phyloP scores from a whole-genome alignment of 64 coral and sea anemone genomes.

The Actinia tenebrosa region DNA sequence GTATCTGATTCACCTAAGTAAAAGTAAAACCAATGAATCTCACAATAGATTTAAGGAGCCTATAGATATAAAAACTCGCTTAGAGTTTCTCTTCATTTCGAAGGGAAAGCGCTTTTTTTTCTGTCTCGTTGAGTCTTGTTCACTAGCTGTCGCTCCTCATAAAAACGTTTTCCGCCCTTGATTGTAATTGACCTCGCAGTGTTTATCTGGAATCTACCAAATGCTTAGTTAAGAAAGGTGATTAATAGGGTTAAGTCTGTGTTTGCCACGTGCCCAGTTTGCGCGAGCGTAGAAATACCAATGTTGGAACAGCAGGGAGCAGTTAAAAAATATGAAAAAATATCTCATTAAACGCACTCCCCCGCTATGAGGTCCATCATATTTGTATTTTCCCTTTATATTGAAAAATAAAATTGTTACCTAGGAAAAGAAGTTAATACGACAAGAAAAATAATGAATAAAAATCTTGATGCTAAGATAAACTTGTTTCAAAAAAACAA shows the following conservation, averaged over 20 bases:
- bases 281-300: neutral
- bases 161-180: neutral
- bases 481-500: neutral
- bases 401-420: neutral
- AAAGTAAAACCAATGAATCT: neutral
- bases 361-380: neutral
- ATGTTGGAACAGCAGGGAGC: neutral
- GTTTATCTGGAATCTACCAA: neutral
- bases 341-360: neutral
- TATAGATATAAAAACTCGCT: neutral
- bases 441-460: neutral
- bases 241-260: neutral
- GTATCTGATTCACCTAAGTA: neutral
- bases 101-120: neutral
- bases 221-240: neutral
- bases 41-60: neutral
- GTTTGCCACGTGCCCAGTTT: neutral
- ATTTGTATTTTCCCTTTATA: neutral
- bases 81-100: neutral
- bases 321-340: neutral
- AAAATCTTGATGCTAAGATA: neutral
- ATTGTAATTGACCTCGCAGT: neutral
- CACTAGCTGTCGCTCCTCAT: no score
- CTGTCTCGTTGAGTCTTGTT: neutral
- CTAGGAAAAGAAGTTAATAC: neutral